Conservation (phyloP, 2,888 invertebrate genomes). For the Pandemis cinnamomeana region DNA sequence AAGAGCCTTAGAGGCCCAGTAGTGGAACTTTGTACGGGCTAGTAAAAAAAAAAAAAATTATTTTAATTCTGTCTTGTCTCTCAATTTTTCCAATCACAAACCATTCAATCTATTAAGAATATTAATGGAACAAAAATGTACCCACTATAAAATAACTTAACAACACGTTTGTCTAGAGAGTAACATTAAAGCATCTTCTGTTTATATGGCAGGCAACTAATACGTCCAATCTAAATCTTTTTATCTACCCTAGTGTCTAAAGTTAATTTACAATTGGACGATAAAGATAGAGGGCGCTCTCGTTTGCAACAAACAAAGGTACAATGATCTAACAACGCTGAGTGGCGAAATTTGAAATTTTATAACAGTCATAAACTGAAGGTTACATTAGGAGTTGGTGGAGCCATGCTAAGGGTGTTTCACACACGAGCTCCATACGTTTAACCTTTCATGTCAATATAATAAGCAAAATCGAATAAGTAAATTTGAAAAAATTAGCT, state of each 20-base stretch:
- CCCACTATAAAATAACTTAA: too few relatives aligned
- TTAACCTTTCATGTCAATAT: neutral
- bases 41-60: too few relatives aligned
- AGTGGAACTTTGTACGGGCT: too few relatives aligned
- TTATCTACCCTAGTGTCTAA: neutral
- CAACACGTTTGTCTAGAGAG: too few relatives aligned
- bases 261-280: slow-evolving; percentile 9
- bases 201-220: too few relatives aligned
- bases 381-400: slow-evolving; percentile 69
- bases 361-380: slow-evolving; percentile 73
- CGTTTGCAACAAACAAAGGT: slow-evolving; percentile 50
- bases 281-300: slow-evolving; percentile 25
- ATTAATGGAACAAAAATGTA: neutral
- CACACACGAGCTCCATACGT: neutral
- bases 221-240: neutral
- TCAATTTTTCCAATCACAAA: too few relatives aligned
- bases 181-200: too few relatives aligned
- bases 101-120: too few relatives aligned
- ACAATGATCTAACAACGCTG: slow-evolving; percentile 54
- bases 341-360: slow-evolving; percentile 77
- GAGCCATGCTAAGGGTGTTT: slow-evolving; percentile 50
- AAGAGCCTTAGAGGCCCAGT: too few relatives aligned
- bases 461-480: neutral
- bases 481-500: neutral
- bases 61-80: too few relatives aligned